Base-by-base conservation (phyloP, 2,797 vertebrate genomes). In the Eulemur mongoz region DNA sequence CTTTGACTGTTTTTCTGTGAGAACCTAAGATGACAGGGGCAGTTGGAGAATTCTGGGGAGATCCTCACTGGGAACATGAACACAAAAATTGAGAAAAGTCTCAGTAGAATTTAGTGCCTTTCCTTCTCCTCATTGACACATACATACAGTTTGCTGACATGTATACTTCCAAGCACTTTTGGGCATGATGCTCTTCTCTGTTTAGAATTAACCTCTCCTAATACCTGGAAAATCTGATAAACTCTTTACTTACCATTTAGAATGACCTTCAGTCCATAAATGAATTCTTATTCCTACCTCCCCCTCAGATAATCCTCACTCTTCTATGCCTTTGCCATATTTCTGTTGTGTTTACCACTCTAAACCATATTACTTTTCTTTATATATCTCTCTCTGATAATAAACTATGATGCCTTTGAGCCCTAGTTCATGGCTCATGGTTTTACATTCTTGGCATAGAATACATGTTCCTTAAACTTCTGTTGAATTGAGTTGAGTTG, bases 401-500 rank as follows among this genome's bases (percentile, higher is more conserved):
- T 59, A 86, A 83, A 93, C 30, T 78, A 3, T 52, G 48, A 50
- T 63, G 73, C 32, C 8, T 73, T 54, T 95, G 61, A 73, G 2
- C 14, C 92, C 13, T 18, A 87, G 23, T 70, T 93, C 63, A 89
- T 84, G 57, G 80, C 27, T 92, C 18, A 65, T 78, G 9, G 13
- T 65, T 96, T 91, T 96, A 38, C 12, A 73, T 63, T 69, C 4
- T 9, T 93, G 69, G 17, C 30, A 85, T 48, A 83, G 25, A 78
- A n/a, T 63, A 63, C 35, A 10, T 45, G 59, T 82, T 91, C 2
- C 43, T 78, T 63, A 93, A 89, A 87, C 48, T 95, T 94, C 85
- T 69, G 25, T 63, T 81, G 32, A 91, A 78, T 76, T 57, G 40
- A 76, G 65, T 65, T 86, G 35, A 63, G 63, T 43, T 91, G 84